Evolutionary conservation across 2,797 vertebrate species (phyloP).

Genomic region (Silurus lanzhouensis): DNA sequence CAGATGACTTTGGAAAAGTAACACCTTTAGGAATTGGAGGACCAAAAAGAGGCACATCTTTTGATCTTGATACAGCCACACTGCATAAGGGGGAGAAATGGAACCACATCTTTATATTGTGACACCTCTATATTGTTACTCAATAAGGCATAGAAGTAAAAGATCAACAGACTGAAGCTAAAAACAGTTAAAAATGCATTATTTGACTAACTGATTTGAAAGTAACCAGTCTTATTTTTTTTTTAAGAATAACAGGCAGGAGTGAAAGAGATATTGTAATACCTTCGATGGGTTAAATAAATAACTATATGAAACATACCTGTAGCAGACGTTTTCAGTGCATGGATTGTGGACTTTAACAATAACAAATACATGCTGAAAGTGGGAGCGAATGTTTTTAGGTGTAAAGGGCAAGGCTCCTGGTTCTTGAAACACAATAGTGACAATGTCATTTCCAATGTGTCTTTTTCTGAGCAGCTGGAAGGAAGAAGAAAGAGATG

Average conservation of each 20-base stretch:
- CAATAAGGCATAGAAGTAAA: not conserved
- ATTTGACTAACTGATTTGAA: not conserved
- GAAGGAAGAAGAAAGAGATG: conserved; percentile 49
- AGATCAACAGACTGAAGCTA: not conserved
- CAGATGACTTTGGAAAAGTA: conserved; percentile 96
- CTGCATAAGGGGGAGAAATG: conserved; percentile 63
- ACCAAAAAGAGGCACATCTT: conserved; percentile 94
- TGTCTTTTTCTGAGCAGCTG: conserved; percentile 96
- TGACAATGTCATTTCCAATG: conserved; percentile 98
- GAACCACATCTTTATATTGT: not conserved
- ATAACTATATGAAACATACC: conserved; percentile 73
- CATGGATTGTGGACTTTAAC: conserved; percentile 96
- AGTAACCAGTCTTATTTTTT: not conserved
- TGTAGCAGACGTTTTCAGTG: conserved; percentile 95
- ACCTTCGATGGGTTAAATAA: not conserved
- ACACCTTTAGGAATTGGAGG: conserved; percentile 97
- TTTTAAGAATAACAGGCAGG: not conserved
- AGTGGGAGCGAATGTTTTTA: conserved; percentile 96
- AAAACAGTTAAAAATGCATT: no score
- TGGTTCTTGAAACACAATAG: conserved; percentile 98
- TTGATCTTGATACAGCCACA: conserved; percentile 94
- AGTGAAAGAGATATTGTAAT: not conserved
- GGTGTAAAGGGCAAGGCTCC: conserved; percentile 96
- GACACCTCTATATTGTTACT: not conserved
- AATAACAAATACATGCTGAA: conserved; percentile 97